phyloP scores from a whole-genome alignment of 2,888 invertebrate species.

The Podabrus alpinus region DNA sequence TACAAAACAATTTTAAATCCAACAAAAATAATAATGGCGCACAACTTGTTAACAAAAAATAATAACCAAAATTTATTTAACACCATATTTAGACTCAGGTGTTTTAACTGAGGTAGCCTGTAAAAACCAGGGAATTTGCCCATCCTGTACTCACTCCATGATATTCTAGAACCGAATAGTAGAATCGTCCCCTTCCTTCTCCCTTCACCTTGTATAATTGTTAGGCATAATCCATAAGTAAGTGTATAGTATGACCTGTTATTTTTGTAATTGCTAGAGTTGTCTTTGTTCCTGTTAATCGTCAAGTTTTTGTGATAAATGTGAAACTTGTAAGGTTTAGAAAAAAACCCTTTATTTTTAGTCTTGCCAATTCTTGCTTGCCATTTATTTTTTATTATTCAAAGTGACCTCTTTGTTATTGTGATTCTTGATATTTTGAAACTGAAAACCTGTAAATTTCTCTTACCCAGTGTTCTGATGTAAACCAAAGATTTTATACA shows the following conservation, averaged over 20 bases:
- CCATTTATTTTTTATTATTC: neutral
- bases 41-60: too few relatives aligned
- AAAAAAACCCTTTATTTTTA: neutral
- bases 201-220: neutral
- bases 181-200: too few relatives aligned
- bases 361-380: neutral
- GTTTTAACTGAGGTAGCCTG: neutral
- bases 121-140: neutral
- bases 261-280: conserved; percentile 25
- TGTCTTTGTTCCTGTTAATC: conserved; percentile 23
- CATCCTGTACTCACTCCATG: neutral
- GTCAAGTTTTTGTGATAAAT: conserved; percentile 26
- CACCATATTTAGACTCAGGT: too few relatives aligned
- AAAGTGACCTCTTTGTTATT: neutral
- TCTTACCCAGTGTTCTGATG: neutral
- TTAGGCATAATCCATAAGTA: neutral
- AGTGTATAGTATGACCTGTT: conserved; percentile 17
- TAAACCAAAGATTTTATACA: conserved; percentile 1
- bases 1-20: too few relatives aligned
- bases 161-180: neutral
- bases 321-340: neutral
- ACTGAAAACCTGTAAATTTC: neutral
- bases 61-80: too few relatives aligned
- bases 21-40: too few relatives aligned
- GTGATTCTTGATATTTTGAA: neutral